phyloP scores from a whole-genome alignment of 2,113 vertebrate genomes.

The Pluvianellus socialis region DNA sequence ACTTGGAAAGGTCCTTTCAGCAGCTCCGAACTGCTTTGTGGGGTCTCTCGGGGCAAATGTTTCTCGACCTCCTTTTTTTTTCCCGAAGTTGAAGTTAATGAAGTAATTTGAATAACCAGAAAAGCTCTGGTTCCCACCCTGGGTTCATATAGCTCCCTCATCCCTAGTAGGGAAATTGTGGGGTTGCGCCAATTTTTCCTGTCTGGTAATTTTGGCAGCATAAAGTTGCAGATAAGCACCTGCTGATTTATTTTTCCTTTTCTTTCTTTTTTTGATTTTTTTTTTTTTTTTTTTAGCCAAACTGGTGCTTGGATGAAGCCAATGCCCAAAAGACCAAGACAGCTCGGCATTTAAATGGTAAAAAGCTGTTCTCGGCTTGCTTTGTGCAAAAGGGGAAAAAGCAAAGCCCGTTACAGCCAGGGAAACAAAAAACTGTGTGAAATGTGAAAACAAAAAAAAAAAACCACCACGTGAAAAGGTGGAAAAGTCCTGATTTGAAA shows the following conservation, averaged over 20 bases:
- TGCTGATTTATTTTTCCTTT: background rate
- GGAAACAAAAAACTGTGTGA: background rate
- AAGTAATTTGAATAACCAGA: background rate
- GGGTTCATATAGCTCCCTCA: background rate
- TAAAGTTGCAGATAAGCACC: background rate
- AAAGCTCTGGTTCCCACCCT: background rate
- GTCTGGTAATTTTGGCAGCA: background rate
- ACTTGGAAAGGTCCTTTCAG: background rate
- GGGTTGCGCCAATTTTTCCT: background rate
- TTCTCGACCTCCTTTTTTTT: background rate
- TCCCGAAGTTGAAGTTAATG: background rate
- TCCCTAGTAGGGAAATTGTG: background rate
- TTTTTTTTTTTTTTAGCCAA: background rate
- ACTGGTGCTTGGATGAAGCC: background rate
- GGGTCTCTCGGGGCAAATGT: background rate
- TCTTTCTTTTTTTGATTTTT: background rate
- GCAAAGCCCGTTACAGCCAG: background rate
- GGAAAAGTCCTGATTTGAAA: background rate
- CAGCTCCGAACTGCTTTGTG: background rate
- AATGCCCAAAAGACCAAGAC: background rate
- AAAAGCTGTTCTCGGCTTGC: background rate
- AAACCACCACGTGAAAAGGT: background rate
- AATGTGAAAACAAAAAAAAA: background rate
- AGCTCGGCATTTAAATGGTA: background rate
- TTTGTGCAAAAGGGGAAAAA: background rate